phyloP scores from a whole-genome alignment of 1,140 invertebrate species.

The Propsilocerus akamusi region DNA sequence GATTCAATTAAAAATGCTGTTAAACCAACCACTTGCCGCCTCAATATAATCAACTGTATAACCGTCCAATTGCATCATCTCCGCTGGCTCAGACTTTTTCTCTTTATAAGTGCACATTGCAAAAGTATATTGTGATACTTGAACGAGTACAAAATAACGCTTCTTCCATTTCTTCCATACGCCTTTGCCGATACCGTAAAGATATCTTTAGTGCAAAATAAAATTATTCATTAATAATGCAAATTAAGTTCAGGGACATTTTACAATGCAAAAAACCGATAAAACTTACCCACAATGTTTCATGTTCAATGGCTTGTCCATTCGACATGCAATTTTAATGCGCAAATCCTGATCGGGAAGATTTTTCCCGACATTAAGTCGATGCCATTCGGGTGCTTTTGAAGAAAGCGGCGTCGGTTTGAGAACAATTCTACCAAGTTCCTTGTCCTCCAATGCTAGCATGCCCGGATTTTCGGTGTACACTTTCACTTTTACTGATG shows the following conservation, averaged over 20 bases:
- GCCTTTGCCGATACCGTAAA: slow-evolving; percentile 88
- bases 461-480: slow-evolving; percentile 96
- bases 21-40: slow-evolving; percentile 54
- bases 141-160: slow-evolving; percentile 93
- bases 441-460: slow-evolving; percentile 95
- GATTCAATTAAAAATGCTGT: background rate
- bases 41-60: slow-evolving; percentile 99
- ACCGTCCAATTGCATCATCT: slow-evolving; percentile 98
- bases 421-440: slow-evolving; percentile 85
- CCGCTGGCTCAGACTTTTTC: slow-evolving; percentile 96
- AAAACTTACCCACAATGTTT: slow-evolving; percentile 80
- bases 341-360: slow-evolving; percentile 84
- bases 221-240: background rate
- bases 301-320: slow-evolving; percentile 98
- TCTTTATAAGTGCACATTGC: slow-evolving; percentile 99
- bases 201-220: slow-evolving; percentile 55
- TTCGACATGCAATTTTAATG: slow-evolving; percentile 94
- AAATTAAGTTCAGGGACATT: background rate
- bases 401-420: slow-evolving; percentile 80
- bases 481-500: slow-evolving; percentile 91
- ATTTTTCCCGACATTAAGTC: slow-evolving; percentile 90
- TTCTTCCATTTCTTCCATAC: slow-evolving; percentile 99
- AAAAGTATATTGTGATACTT: slow-evolving; percentile 99
- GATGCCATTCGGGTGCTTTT: slow-evolving; percentile 93
- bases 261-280: slow-evolving; percentile 4